Conservation (phyloP, 2,888 invertebrate genomes). For the Argyresthia goedartella region DNA sequence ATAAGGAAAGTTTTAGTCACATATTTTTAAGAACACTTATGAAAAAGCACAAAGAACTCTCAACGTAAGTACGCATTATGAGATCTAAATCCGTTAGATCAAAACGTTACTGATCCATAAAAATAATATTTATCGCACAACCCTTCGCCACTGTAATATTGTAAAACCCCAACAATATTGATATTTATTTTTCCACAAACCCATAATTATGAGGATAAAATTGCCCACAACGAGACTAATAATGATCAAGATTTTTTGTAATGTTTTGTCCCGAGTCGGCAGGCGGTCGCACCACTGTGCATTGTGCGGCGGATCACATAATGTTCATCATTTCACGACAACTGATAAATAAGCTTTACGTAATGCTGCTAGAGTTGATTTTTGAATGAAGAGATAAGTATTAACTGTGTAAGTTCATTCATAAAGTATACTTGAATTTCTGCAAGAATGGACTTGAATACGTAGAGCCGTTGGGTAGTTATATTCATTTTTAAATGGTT, state of each 20-base stretch:
- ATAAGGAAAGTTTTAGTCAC: no score
- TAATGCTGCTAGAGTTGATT: no score
- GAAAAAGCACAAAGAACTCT: no score
- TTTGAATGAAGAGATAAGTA: no score
- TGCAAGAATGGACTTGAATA: no score
- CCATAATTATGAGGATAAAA: conserved; percentile 24
- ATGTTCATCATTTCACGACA: no score
- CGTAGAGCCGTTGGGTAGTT: no score
- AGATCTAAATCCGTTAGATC: neutral
- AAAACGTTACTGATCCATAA: neutral
- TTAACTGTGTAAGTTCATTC: no score
- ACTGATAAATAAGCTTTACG: no score
- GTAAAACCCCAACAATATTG: conserved; percentile 16
- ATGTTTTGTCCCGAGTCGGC: neutral
- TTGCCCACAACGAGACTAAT: conserved; percentile 17
- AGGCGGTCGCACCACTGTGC: neutral
- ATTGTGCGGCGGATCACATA: neutral
- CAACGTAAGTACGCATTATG: neutral
- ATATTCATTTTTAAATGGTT: no score
- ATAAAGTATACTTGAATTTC: no score
- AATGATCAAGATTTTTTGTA: conserved; percentile 19
- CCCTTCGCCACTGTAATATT: neutral
- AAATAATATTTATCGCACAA: neutral
- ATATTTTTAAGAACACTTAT: no score
- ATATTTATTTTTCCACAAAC: conserved; percentile 25